Evolutionary conservation across 2,113 vertebrate genomes (phyloP), one percentile per base, ranked within the genome.

Genomic region (Atlantisia rogersi): DNA sequence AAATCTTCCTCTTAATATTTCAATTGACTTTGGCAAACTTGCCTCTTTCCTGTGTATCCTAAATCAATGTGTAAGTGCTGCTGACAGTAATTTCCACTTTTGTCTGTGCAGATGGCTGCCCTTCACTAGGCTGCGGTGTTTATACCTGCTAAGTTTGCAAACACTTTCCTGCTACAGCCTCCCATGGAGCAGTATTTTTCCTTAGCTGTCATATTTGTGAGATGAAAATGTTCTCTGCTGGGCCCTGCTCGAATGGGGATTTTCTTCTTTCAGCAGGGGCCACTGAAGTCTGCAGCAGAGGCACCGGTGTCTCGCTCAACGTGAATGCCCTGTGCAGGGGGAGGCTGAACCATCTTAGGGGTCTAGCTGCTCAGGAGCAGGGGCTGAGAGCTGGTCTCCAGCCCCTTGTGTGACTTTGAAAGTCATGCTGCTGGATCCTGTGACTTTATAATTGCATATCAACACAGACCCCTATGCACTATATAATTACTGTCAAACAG

Each of bases 21-120:
- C 95, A 92, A 69, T 89, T 94, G 86, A 39, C 94, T 96, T 94
- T 96, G 91, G 90, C 92, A 95, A 92, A 87, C 53, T 96, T 8
- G 16, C 42, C 62, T 86, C 65, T 73, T 83, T 12, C 82, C n/a
- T 39, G 18, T 58, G 79, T 22, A 65, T 92, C 92, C 88, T 96
- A 87, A 96, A 92, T 95, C 95, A 94, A 58, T 21, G 88, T 52
- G 48, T 71, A 82, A 94, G 88, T 69, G 94, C 86, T 93, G 95
- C 95, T 93, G 93, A 93, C 86, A 96, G 94, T 21, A 56, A 93
- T 91, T 91, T 78, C 88, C 95, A 93, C 88, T 94, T 76, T 79
- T 82, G 90, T 32, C 92, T 69, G 90, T 76, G 88, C 88, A 85
- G 69, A 92, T 53, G 92, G 88, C 86, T 92, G 83, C 74, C 92